Percentiles rank a stretch among this genome's conserved stretches.
Evolutionary conservation across 2,113 vertebrate genomes (phyloP).

Genomic region (Plestiodon gilberti): DNA sequence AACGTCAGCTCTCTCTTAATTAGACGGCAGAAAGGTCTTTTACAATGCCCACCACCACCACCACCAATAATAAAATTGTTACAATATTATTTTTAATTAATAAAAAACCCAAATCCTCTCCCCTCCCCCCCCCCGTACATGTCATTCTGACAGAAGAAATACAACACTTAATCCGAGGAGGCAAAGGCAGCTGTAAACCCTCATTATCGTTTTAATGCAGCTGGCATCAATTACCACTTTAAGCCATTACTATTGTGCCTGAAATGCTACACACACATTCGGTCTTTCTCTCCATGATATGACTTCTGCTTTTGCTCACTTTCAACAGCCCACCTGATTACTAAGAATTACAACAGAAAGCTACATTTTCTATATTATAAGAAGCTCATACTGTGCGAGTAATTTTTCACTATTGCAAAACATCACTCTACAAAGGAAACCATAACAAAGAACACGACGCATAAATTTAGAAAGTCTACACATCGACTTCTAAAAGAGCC

Average conservation of each 20-base stretch:
- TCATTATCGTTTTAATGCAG: slow-evolving; percentile 66
- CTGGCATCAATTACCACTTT: slow-evolving; percentile 73
- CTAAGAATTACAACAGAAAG: slow-evolving; percentile 50
- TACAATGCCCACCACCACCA: background rate
- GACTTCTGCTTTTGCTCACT: slow-evolving; percentile 40
- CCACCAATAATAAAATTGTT: too few species aligned
- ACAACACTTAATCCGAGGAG: slow-evolving; percentile 43
- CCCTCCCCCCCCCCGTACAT: too few species aligned
- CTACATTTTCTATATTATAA: slow-evolving; percentile 37
- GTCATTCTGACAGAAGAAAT: slow-evolving; percentile 35
- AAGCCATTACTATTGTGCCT: slow-evolving; percentile 59
- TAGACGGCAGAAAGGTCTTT: too few species aligned
- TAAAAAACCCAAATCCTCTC: background rate
- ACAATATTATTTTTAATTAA: background rate
- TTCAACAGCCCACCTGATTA: slow-evolving; percentile 56
- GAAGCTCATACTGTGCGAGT: background rate
- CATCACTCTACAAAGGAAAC: background rate
- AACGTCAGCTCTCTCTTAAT: background rate
- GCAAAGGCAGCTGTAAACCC: slow-evolving; percentile 61
- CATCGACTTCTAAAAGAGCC: background rate
- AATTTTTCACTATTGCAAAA: background rate
- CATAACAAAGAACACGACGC: background rate
- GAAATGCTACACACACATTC: slow-evolving; percentile 57
- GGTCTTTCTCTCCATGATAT: slow-evolving; percentile 59
- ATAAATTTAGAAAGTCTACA: background rate